Conservation (phyloP, 2,113 vertebrate genomes). For the Leucoraja erinaceus region DNA sequence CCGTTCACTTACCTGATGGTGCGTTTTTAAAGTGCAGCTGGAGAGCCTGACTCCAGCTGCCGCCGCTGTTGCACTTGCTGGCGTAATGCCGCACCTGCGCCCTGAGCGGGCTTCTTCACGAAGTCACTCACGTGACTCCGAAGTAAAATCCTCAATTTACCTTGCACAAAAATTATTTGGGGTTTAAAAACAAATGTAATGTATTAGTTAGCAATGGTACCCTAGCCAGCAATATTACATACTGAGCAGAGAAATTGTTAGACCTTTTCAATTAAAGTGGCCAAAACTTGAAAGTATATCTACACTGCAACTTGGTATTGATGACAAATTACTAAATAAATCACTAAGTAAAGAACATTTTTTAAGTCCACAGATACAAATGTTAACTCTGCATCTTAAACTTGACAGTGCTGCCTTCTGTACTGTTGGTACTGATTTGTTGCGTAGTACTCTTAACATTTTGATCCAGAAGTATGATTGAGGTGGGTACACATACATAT, state of each 20-base stretch:
- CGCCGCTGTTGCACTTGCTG: too few species aligned
- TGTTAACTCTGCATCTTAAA: neutral
- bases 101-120: too few species aligned
- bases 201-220: neutral
- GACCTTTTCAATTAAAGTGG: neutral
- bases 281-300: neutral
- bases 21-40: too few species aligned
- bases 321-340: neutral
- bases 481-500: neutral
- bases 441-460: neutral
- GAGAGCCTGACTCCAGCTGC: too few species aligned
- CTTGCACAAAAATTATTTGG: neutral
- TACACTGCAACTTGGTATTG: neutral
- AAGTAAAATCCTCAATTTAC: neutral
- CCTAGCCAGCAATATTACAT: neutral
- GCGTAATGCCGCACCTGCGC: too few species aligned
- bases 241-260: neutral
- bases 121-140: too few species aligned
- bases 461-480: neutral
- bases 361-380: neutral
- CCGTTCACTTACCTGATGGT: too few species aligned
- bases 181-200: neutral
- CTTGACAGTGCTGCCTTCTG: neutral
- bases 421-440: neutral
- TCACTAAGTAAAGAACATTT: neutral